phyloP scores from a whole-genome alignment of 2,797 vertebrate species.

The Pelochelys cantorii region DNA sequence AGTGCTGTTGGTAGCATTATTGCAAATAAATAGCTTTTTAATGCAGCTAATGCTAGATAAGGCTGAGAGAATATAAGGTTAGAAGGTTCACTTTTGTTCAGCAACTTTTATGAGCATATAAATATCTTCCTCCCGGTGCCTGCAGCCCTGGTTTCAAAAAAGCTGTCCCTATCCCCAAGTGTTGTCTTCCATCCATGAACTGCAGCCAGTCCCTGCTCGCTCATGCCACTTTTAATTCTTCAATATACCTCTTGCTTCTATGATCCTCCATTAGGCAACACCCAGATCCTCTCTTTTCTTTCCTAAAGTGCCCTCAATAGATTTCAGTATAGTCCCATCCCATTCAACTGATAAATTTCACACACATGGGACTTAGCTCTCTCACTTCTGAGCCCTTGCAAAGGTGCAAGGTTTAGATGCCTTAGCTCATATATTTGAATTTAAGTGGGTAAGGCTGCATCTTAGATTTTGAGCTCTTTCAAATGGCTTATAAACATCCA shows the following conservation, averaged over 20 bases:
- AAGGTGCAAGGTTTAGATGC: not conserved
- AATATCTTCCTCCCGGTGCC: not conserved
- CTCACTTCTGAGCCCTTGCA: not conserved
- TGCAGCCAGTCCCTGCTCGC: not conserved
- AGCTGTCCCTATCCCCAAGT: not conserved
- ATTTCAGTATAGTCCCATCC: not conserved
- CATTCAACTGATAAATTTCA: not conserved
- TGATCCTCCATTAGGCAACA: not conserved
- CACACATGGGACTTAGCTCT: not conserved
- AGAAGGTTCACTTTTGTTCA: not conserved
- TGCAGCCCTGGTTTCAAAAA: not conserved
- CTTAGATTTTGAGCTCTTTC: not conserved
- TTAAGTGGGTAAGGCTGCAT: not conserved
- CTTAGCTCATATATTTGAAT: not conserved
- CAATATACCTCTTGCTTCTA: not conserved
- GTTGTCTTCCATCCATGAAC: not conserved
- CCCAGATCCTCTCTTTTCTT: not conserved
- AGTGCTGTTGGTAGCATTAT: not conserved
- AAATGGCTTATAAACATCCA: not conserved
- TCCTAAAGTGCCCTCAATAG: fast-evolving
- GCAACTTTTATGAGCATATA: not conserved
- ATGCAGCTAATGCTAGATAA: not conserved
- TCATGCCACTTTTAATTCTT: not conserved
- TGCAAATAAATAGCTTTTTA: not conserved
- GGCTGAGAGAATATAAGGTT: not conserved